A percentile compares a stretch with the other conserved stretches of the same genome.
These are phyloP conservation scores for Microcebus tavaratra DNA, from an alignment of 2,113 vertebrate genomes.

Conservation along the genomic window DNA sequence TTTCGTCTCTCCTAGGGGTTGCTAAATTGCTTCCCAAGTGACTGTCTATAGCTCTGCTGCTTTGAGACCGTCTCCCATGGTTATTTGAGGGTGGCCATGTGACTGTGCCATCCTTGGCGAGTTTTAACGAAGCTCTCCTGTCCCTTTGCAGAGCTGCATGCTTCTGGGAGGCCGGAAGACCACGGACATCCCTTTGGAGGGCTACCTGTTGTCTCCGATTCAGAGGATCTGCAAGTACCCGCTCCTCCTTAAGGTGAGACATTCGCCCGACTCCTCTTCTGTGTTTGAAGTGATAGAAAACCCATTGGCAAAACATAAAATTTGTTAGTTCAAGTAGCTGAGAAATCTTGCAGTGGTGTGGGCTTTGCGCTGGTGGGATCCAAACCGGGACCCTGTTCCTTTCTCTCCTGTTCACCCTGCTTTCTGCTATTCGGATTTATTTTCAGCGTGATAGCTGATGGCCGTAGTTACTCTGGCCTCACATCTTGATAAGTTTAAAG, in stretches of 20 bases:
- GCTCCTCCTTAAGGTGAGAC: conserved; percentile 95
- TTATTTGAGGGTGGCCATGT: background rate
- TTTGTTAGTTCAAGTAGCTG: background rate
- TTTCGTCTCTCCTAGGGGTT: background rate
- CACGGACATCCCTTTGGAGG: conserved; percentile 97
- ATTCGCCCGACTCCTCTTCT: background rate
- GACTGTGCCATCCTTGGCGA: rapidly evolving
- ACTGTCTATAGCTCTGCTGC: rapidly evolving
- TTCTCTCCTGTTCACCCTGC: background rate
- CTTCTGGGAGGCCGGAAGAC: conserved; percentile 97
- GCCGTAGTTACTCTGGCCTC: background rate
- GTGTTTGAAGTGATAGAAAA: background rate
- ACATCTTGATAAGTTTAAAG: background rate
- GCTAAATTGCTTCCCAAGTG: background rate
- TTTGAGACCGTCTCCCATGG: background rate
- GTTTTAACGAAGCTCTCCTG: conserved; percentile 35
- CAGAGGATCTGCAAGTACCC: conserved; percentile 99
- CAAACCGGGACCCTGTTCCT: background rate
- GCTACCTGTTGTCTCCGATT: conserved; percentile 96
- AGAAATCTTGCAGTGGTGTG: background rate
- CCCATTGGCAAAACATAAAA: background rate
- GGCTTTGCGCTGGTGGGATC: background rate
- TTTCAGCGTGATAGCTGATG: background rate
- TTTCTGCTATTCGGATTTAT: background rate
- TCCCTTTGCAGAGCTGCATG: conserved; percentile 94